Evolutionary conservation across 35 echinoderm and acorn worm species (phyloP).

Genomic region (Hemicentrotus pulcherrimus): DNA sequence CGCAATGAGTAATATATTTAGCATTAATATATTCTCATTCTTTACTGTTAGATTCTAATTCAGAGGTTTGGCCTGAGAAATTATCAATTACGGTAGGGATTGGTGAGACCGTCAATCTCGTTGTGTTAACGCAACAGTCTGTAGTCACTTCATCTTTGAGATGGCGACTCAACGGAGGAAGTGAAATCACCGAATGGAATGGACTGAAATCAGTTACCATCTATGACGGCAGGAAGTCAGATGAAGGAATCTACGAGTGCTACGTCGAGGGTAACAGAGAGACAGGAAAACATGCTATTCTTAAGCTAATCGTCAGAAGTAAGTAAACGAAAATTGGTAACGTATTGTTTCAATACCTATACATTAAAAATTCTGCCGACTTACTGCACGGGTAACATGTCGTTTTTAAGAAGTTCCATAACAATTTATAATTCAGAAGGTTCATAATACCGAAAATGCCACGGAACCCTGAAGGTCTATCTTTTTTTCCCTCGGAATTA

Average conservation of each 20-base stretch:
- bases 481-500: no score
- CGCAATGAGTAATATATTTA: no score
- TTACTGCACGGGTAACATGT: no score
- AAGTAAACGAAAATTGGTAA: background rate
- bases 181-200: constrained; percentile 39
- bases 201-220: constrained; percentile 36
- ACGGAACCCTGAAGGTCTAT: no score
- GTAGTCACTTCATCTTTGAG: background rate
- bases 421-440: no score
- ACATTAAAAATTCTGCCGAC: no score
- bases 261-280: constrained; percentile 16
- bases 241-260: constrained; percentile 79
- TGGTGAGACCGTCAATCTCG: constrained; percentile 41
- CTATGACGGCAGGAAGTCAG: constrained; percentile 25
- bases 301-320: constrained; percentile 73
- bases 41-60: background rate
- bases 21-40: no score
- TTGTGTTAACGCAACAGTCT: background rate
- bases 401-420: no score
- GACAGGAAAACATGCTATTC: constrained; percentile 44
- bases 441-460: no score
- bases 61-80: constrained; percentile 37
- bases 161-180: constrained; percentile 62
- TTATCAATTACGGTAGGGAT: background rate
- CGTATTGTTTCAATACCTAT: no score